These are phyloP conservation scores for Mormoops blainvillei DNA, from an alignment of 2,113 vertebrate genomes.

Conservation along the genomic window DNA sequence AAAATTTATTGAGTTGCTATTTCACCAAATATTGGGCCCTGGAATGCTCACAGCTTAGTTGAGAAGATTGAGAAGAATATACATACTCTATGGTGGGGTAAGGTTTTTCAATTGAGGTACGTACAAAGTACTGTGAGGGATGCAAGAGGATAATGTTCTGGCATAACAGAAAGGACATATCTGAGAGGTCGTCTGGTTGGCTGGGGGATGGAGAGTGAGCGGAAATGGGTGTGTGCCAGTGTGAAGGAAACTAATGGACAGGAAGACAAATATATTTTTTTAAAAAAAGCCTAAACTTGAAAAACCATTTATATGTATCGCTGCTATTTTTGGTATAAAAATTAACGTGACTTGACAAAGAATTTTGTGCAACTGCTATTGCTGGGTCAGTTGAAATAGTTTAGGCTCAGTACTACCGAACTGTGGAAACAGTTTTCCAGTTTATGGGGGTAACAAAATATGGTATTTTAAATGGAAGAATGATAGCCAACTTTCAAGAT, in stretches of 20 bases:
- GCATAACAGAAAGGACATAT: not conserved
- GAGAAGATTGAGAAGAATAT: not conserved
- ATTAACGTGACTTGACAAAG: not conserved
- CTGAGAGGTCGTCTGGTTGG: not conserved
- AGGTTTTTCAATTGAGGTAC: not conserved
- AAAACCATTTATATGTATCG: not conserved
- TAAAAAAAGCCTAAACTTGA: not conserved
- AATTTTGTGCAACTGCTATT: not conserved
- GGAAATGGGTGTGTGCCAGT: not conserved
- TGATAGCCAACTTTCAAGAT: not conserved
- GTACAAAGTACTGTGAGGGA: not conserved
- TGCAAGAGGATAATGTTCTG: not conserved
- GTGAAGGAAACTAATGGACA: not conserved
- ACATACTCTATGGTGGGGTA: not conserved
- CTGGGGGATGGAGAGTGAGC: not conserved
- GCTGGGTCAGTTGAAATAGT: not conserved
- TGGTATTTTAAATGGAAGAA: not conserved
- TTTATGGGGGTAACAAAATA: not conserved
- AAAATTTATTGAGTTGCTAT: not conserved
- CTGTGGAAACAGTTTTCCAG: not conserved
- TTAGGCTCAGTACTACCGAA: not conserved
- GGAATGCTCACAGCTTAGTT: not conserved
- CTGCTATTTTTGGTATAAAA: not conserved
- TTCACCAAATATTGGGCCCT: not conserved
- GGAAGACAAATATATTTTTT: not conserved